Percentiles rank a stretch among this genome's conserved stretches.
These are phyloP conservation scores for Branchellion lobata DNA, from an alignment of 2,888 invertebrate species.

Conservation along the genomic window DNA sequence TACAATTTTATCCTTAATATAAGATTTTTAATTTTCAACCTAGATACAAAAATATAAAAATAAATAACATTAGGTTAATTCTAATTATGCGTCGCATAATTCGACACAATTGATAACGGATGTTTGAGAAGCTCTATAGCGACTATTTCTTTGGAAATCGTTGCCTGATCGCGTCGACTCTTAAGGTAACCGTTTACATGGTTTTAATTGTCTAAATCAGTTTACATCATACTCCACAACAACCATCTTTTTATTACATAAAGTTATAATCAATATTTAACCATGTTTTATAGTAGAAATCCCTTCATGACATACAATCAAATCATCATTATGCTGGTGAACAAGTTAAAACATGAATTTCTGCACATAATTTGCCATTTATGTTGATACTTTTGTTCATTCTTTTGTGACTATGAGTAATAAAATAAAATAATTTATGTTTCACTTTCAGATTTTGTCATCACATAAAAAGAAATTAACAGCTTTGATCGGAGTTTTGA, in stretches of 20 bases:
- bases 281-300: too few relatives aligned
- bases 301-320: neutral
- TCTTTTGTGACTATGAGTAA: too few relatives aligned
- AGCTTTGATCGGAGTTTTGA: too few relatives aligned
- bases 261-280: too few relatives aligned
- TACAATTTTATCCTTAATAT: too few relatives aligned
- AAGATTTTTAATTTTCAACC: neutral
- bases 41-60: constrained; percentile 13
- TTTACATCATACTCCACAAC: neutral
- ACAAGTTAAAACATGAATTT: constrained; percentile 21
- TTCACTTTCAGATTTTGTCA: too few relatives aligned
- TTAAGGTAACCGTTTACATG: constrained; percentile 44
- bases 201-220: constrained; percentile 1
- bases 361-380: neutral
- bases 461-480: too few relatives aligned
- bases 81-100: neutral
- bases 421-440: too few relatives aligned
- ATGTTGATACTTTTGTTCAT: too few relatives aligned
- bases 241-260: neutral
- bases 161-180: constrained; percentile 35
- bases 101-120: neutral
- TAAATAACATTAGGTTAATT: neutral
- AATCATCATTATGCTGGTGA: neutral
- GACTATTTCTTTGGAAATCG: constrained; percentile 38
- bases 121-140: constrained; percentile 40